Evolutionary conservation across 2,797 vertebrate species (phyloP), one percentile per base, ranked within the genome.

Genomic region (Anolis apletophallus): DNA sequence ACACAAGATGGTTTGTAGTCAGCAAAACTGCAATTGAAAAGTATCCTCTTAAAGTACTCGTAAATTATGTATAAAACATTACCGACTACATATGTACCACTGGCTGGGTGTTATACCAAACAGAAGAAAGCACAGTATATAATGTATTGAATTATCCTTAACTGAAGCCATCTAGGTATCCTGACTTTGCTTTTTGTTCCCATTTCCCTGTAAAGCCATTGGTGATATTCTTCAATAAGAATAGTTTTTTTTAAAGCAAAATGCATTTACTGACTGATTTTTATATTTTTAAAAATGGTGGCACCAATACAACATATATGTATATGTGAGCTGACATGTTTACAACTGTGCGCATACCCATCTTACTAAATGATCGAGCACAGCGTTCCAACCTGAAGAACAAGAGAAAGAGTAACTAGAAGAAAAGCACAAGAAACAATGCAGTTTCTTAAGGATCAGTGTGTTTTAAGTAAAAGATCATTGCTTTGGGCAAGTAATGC

Each of bases 11-110:
- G 46, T 85, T 76, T 5, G 29, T 6, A 78, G 21, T 17, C 5
- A 74, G 71, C 68, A 74, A 50, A 82, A 54, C 19, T 1, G 10
- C 74, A 46, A 46, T 40, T 23, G 73, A 75, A 86, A 80, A 46
- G 68, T 59, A 68, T 84, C 79, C 79, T 46, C 86, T 57, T 50
- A 57, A 76, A 7, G 50, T 29, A 82, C 0, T 73, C 85, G 40
- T 1, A 55, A 81, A 55, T 77, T 13, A 19, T 0, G 13, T 0
- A 1, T 0, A 13, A 3, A 84, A 75, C 52, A 82, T 72, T 77
- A 64, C 2, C 78, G 50, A 55, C 55, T 85, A 19, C 40, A 52
- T 78, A 40, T 23, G 40, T 69, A 81, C 61, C 55, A 54, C 72
- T 85, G 34, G 19, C 52, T 73, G 64, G 34, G 0, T n/a, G 19